Percentiles rank a stretch among this genome's conserved stretches.
Conservation (phyloP, 1,140 invertebrate species). For the Camponotus floridanus region DNA sequence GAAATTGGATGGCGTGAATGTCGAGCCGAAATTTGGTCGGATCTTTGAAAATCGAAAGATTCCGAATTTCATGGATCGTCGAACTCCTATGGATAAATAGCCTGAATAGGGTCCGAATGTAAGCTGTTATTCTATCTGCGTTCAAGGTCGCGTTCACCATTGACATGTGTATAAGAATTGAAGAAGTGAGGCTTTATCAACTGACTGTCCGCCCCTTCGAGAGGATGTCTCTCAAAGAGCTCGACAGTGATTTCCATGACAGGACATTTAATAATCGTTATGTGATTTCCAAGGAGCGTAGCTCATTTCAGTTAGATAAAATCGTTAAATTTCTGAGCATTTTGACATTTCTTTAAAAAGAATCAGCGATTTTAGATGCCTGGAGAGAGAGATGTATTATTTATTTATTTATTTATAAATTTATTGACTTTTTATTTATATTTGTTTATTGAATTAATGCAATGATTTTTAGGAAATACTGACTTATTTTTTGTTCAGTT, state of each 20-base stretch:
- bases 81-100: slow-evolving; percentile 15
- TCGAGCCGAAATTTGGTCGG: neutral
- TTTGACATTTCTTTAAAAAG: slow-evolving; percentile 1
- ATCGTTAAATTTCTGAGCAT: slow-evolving; percentile 15
- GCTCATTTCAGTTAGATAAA: neutral
- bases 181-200: slow-evolving; percentile 12
- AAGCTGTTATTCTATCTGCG: slow-evolving; percentile 71
- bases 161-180: slow-evolving; percentile 51
- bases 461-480: too few species aligned
- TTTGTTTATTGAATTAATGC: too few species aligned
- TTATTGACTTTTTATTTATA: too few species aligned
- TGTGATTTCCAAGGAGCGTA: neutral
- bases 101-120: slow-evolving; percentile 16
- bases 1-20: slow-evolving; percentile 26
- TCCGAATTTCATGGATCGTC: slow-evolving; percentile 50
- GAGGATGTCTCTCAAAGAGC: slow-evolving; percentile 60
- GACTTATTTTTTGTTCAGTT: neutral
- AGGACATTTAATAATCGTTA: slow-evolving; percentile 39
- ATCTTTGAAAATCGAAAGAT: slow-evolving; percentile 5
- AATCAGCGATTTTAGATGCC: neutral
- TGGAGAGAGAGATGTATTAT: neutral
- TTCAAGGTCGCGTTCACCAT: slow-evolving; percentile 76
- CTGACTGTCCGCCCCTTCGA: neutral
- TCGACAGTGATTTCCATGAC: slow-evolving; percentile 42
- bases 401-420: too few species aligned